Base-by-base conservation (phyloP, 2,113 vertebrate species). In the Salvator merianae region DNA sequence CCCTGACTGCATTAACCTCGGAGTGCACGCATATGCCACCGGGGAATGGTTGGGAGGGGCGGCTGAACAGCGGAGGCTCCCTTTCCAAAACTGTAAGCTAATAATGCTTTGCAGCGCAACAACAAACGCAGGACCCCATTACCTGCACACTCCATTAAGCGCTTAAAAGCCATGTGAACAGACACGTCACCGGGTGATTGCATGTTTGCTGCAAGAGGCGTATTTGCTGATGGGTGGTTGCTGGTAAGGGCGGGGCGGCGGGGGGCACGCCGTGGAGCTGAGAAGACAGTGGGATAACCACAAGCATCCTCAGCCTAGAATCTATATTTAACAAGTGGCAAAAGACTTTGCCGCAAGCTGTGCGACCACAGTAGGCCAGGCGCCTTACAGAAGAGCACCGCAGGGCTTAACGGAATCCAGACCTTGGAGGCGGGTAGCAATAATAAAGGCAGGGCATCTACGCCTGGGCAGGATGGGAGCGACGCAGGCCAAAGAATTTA, bases 101-200 rank as follows among this genome's bases (percentile, higher is more conserved):
- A 30, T 55, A 53, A 30, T 18, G 22, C 43, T 81, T 75, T 14
- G 30, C 70, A 24, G 1, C 77, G 91, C 40, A 2, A 86, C 84
- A 86, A 0, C 20, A 47, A 77, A 85, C 71, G 81, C 88, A 81
- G 70, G 78, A 68, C 90, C 86, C 72, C 90, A 86, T 87, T 90
- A 90, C 89, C 89, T 91, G 91, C 83, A 82, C 40, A 55, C 86
- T 18, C 90, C 92, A 91, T 93, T 93, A 94, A 86, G 90, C 81
- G 81, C 93, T 93, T 92, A 92, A 91, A 93, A 91, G 88, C 91
- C 93, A 78, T 90, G 83, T 90, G 92, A 89, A 93, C 87, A 90
- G 88, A 88, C 13, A 85, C 86, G 13, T 89, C 91, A 89, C 91
- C 89, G 91, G 91, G 88, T 78, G 87, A 77, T 85, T 88, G 86